Conservation (phyloP, 1,140 invertebrate genomes). For the Solen grandis region DNA sequence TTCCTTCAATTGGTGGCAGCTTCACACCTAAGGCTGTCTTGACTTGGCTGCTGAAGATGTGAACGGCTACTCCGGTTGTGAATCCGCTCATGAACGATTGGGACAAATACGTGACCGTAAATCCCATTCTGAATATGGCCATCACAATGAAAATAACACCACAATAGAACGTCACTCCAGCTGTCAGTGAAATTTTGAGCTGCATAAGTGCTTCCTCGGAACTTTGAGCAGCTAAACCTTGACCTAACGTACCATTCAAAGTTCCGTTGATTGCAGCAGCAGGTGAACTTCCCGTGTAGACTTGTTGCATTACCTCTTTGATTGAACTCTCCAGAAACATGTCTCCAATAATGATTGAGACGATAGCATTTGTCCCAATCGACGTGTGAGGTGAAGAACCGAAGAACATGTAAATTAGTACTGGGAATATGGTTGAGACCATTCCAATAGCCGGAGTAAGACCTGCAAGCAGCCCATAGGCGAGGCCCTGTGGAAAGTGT, state of each 20-base stretch:
- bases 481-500: constrained; percentile 85
- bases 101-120: constrained; percentile 90
- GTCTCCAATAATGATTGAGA: constrained; percentile 65
- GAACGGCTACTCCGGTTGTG: constrained; percentile 92
- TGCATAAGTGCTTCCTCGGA: constrained; percentile 63
- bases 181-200: constrained; percentile 23
- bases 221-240: neutral
- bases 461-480: constrained; percentile 79
- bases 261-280: neutral
- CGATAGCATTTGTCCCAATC: constrained; percentile 72
- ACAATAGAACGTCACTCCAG: constrained; percentile 42
- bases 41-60: constrained; percentile 91
- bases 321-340: constrained; percentile 55
- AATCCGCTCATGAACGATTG: constrained; percentile 94
- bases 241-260: neutral
- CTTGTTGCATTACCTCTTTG: neutral
- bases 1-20: constrained; percentile 40
- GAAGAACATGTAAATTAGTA: constrained; percentile 72
- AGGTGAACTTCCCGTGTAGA: neutral
- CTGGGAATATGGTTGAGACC: constrained; percentile 75
- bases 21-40: constrained; percentile 86
- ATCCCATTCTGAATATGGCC: constrained; percentile 90
- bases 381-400: constrained; percentile 73
- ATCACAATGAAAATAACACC: constrained; percentile 83
- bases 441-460: constrained; percentile 77